Evolutionary conservation across 2,113 vertebrate species (phyloP), one percentile per base, ranked within the genome.

Genomic region (Psophia crepitans): DNA sequence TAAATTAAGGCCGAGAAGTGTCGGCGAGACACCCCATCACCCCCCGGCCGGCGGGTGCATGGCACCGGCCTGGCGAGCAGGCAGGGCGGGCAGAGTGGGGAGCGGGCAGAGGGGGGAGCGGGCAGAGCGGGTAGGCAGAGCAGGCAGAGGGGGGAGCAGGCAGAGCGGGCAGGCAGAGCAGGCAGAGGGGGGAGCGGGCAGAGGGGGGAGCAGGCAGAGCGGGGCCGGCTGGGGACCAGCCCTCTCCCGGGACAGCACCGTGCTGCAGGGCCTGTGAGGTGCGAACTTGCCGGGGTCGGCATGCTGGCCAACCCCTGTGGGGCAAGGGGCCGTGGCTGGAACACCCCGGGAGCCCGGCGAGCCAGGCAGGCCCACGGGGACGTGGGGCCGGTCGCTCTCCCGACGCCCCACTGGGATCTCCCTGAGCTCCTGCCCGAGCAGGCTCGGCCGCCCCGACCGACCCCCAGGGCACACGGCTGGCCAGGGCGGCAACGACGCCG

Each of bases 41-140:
- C 6, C 35, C 14, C 9, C 1, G 3, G 5, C 28, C 2, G 2
- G 58, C 2, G 23, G 64, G 24, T 5, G 24, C 22, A 1, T 1
- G 13, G 53, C 64, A 32, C 39, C 13, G 1, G 44, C 24, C 17
- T 1, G 5, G 66, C 12, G 18, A 69, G 33, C 30, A 10, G 14
- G 64, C 63, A 43, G 43, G 16, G 43, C 43, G 16, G 43, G 43
- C 43, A 43, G 43, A 43, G 41, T 3, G 41, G 41, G 41, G n/a
- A n/a, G n/a, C n/a, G n/a, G n/a, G n/a, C n/a, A n/a, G n/a, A n/a
- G n/a, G n/a, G n/a, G n/a, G n/a, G n/a, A 35, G n/a, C n/a, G 16
- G 43, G 43, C 43, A 43, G 43, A 43, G 41, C 6, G 41, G 41
- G 41, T 14, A 41, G 41, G 11, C 41, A 46, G 44, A n/a, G 33